Evolutionary conservation across 2,113 vertebrate genomes (phyloP), one percentile per base, ranked within the genome.

Genomic region (Dunckerocampus dactyliophorus): DNA sequence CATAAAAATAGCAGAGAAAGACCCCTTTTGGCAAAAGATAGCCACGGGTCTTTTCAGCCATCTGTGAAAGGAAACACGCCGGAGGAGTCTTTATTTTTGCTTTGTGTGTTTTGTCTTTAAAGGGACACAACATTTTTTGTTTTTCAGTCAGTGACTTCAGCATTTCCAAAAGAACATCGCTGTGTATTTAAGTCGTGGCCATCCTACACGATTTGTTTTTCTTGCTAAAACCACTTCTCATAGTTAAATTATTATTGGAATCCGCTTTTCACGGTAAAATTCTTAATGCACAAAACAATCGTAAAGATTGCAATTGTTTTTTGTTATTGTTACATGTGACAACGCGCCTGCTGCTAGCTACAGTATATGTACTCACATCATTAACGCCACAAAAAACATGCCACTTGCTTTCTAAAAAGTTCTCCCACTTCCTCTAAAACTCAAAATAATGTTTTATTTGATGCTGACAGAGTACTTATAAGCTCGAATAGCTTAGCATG

Each of bases 41-140:
- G 70, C 82, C 68, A 63, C 71, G 59, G 79, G 79, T 62, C 69
- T 46, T 69, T 8, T 8, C 16, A 58, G 46, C 86, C 84, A 88
- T 88, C 82, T 88, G 86, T 66, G 74, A 72, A 59, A 58, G 81
- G 80, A 83, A 74, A 76, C 61, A 73, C 34, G 83, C 85, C 82
- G 16, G 21, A 62, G 77, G 82, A 69, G 31, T 72, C 34, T 39
- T 69, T 68, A 55, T 66, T 62, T 70, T 53, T 54, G 66, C 17
- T 75, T 45, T 65, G 52, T 59, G 6, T 11, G 43, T 64, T 61
- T 53, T 61, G 17, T 56, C 37, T 67, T 62, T 65, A 11, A 61
- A 51, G 62, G 21, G 60, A 43, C n/a, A 46, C 31, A 13, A 71
- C 6, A 49, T 19, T 57, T 24, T 53, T 52, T 28, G 7, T 28